Evolutionary conservation across 2,797 vertebrate genomes (phyloP).

Genomic region (Acomys russatus): DNA sequence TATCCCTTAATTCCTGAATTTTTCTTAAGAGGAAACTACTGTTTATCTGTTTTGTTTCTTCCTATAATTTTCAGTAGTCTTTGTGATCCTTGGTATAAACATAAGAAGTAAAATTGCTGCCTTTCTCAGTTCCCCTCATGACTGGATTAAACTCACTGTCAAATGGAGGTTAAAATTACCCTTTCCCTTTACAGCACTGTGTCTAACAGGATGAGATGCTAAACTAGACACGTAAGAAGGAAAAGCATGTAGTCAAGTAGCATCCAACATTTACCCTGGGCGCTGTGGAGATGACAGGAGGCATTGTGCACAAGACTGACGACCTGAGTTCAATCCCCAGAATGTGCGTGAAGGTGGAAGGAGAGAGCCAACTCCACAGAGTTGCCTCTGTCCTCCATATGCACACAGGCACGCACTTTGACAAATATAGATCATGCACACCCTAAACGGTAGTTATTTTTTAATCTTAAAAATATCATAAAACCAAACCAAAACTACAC

Average conservation of each 20-base stretch:
- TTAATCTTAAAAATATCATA: neutral
- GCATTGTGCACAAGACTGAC: neutral
- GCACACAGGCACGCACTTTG: neutral
- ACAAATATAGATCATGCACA: neutral
- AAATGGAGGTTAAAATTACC: conserved; percentile 34
- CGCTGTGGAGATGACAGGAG: neutral
- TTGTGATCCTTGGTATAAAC: conserved; percentile 12
- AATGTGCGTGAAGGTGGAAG: too few relatives aligned
- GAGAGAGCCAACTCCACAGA: neutral
- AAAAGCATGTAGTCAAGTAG: neutral
- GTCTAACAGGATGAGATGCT: neutral
- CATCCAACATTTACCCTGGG: conserved; percentile 12
- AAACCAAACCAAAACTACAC: neutral
- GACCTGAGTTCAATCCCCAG: neutral
- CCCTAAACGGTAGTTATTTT: neutral
- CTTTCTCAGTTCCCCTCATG: conserved; percentile 24
- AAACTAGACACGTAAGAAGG: neutral
- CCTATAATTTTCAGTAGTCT: conserved; percentile 30
- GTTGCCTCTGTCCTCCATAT: neutral
- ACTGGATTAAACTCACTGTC: conserved; percentile 31
- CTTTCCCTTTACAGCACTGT: neutral
- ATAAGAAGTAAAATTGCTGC: neutral
- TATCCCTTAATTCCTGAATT: conserved; percentile 24
- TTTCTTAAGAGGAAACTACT: conserved; percentile 39
- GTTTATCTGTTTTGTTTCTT: neutral